A percentile compares a stretch with the other conserved stretches of the same genome.
Conservation (phyloP, 2,113 vertebrate genomes). For the Dasyprocta punctata region DNA sequence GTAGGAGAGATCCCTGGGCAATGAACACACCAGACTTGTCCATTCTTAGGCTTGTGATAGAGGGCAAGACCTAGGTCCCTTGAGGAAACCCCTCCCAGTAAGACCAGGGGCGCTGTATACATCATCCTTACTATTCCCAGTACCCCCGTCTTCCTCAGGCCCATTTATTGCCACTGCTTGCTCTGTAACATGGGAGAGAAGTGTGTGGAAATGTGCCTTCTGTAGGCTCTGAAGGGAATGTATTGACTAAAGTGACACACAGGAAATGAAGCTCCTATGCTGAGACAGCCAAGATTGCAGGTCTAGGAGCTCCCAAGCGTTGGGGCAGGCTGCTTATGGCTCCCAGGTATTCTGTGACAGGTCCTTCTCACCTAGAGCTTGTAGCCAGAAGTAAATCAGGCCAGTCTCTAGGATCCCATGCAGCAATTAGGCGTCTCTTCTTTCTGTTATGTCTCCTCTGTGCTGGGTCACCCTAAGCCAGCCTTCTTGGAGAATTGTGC, state of each 20-base stretch:
- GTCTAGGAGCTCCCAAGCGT: background rate
- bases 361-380: background rate
- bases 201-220: background rate
- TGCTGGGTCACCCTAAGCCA: background rate
- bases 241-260: background rate
- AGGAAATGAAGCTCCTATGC: background rate
- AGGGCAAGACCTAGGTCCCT: background rate
- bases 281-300: background rate
- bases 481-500: background rate
- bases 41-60: no score
- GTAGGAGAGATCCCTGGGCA: background rate
- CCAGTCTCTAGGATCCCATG: background rate
- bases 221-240: background rate
- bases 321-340: background rate
- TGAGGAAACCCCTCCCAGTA: background rate
- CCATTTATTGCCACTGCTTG: background rate
- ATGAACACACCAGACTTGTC: background rate
- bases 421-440: background rate
- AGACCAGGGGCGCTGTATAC: background rate
- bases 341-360: background rate
- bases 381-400: background rate
- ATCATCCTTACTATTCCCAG: rapidly evolving
- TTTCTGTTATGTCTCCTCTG: background rate
- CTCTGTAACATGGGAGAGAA: background rate
- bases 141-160: background rate